Evolutionary conservation across 1,140 invertebrate species (phyloP), one percentile per base, ranked within the genome.

Genomic region (Andrena cerasifolii): DNA sequence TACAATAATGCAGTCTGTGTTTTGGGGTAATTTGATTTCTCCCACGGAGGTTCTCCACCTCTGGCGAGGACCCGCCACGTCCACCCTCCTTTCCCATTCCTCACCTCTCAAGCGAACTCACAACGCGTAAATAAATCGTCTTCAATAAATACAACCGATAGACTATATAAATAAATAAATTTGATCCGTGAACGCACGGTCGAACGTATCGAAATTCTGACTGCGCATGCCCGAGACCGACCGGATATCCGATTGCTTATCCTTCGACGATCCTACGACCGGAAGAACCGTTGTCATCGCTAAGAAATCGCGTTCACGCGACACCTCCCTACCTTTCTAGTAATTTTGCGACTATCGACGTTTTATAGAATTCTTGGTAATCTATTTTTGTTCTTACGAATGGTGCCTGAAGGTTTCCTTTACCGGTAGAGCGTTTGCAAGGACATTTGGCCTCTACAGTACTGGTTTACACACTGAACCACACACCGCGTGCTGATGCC

Each of bases 121-220:
- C 83, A 91, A 91, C 90, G 84, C 79, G 83, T 85, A 90, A 91
- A 89, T 91, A 91, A 92, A 91, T 90, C 73, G 84, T 89, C 84
- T 89, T 89, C 77, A 89, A 92, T 90, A 91, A 91, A 92, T 91
- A 90, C 86, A 92, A 91, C 85, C 87, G 82, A 91, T 92, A 91
- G 87, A 91, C 90, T 91, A 91, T 92, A 92, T 91, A 91, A 89
- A 90, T 90, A 90, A 92, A 91, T 91, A 92, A 40, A 85, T 84
- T 80, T 63, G 47, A 40, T 40, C 53, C 53, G 36, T 78, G 47
- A 76, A n/a, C n/a, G n/a, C n/a, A n/a, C n/a, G n/a, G n/a, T 76
- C 49, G 58, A 80, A 31, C 43, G 31, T 79, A 63, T 40, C 36
- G 59, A 59, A 71, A 81, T 81, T 61, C 45, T 58, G 59, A 47